A percentile compares a stretch with the other conserved stretches of the same genome.
Conservation (phyloP, 2,113 vertebrate genomes). For the Cairina moschata region DNA sequence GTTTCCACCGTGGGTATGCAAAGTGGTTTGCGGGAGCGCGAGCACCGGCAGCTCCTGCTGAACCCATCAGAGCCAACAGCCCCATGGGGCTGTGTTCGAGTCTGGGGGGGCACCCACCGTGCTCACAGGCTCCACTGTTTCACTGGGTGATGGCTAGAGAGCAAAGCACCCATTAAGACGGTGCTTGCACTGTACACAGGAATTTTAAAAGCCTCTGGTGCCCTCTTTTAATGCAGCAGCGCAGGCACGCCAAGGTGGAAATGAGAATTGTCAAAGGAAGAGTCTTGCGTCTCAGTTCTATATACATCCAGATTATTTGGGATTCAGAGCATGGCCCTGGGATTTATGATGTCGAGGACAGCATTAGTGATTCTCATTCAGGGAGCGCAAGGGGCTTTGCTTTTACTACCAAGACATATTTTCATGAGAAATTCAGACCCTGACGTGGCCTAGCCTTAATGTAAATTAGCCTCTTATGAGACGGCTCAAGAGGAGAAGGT, state of each 20-base stretch:
- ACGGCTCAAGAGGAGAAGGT: neutral
- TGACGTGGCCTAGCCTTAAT: neutral
- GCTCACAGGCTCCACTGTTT: neutral
- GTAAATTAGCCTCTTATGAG: slow-evolving; percentile 23
- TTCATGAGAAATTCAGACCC: slow-evolving; percentile 30
- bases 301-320: neutral
- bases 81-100: neutral
- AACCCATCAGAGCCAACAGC: rapidly evolving
- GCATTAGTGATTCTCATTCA: slow-evolving; percentile 3
- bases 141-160: neutral
- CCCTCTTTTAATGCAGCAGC: neutral
- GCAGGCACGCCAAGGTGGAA: neutral
- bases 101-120: neutral
- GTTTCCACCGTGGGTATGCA: neutral
- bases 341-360: slow-evolving; percentile 26
- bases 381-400: neutral
- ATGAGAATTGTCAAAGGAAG: neutral
- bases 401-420: slow-evolving; percentile 3
- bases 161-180: neutral
- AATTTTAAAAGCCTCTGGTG: neutral
- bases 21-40: neutral
- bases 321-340: slow-evolving; percentile 26
- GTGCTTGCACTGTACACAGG: neutral
- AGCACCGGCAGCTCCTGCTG: neutral
- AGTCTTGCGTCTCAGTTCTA: neutral